Base-by-base conservation (phyloP, 2,797 vertebrate genomes). In the Choloepus didactylus region DNA sequence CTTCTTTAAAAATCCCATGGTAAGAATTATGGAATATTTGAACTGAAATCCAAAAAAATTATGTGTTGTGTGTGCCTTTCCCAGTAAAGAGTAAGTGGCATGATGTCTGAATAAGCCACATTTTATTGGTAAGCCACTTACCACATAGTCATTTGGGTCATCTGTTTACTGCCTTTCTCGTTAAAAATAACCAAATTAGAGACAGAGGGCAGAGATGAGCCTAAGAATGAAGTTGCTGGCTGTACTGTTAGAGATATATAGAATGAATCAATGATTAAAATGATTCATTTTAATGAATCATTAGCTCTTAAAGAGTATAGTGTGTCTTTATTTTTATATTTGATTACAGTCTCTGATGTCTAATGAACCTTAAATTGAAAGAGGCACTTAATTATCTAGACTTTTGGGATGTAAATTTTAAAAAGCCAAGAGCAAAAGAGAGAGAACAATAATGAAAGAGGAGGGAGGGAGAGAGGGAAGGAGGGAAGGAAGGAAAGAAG, bases 111-210 rank as follows among this genome's bases (percentile, higher is more conserved):
- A 94, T 66, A 81, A 95, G 51, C 67, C 80, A 89, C 85, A 86
- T 95, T 97, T 79, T 77, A 9, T 29, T 97, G 92, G 95, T 96
- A 95, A 97, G 94, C 94, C 95, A 88, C 95, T 94, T 88, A 95
- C 79, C 94, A 94, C 91, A 82, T 69, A 89, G 25, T 90, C 56
- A 95, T 94, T 96, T 96, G 88, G 82, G n/a, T 44, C 15, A 31
- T 60, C 29, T 70, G 16, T 95, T 97, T 97, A 87, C 72, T 97
- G 69, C 12, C 1, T 90, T 96, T 93, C 77, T 81, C 84, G 12
- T 96, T 96, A 91, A 91, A 96, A 96, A 86, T 80, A 97, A 92
- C 86, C 70, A 80, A 54, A 16, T 96, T 38, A 85, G 94, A 96
- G 87, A 96, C 88, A 87, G 14, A 72, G 14, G 87, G 64, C 77